Conservation (phyloP, 1,140 invertebrate genomes). For the Mylabris phalerata region DNA sequence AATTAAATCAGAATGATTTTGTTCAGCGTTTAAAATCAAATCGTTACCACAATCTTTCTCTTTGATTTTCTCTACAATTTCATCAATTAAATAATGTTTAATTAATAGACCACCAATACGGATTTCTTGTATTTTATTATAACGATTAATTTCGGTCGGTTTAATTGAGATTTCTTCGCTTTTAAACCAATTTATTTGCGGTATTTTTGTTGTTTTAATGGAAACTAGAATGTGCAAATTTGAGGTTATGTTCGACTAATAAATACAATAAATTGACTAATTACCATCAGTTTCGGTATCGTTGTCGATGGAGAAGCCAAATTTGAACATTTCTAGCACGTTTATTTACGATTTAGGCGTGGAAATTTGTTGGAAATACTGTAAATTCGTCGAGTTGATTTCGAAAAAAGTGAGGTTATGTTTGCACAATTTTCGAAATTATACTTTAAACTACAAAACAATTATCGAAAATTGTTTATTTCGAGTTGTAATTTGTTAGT, state of each 20-base stretch:
- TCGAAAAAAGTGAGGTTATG: too few species aligned
- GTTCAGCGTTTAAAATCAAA: slow-evolving; percentile 53
- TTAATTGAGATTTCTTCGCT: slow-evolving; percentile 14
- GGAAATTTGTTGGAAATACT: too few species aligned
- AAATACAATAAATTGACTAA: neutral
- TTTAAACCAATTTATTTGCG: slow-evolving; percentile 9
- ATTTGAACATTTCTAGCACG: slow-evolving; percentile 12
- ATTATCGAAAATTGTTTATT: too few species aligned
- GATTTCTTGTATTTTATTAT: slow-evolving; percentile 1
- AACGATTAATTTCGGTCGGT: slow-evolving; percentile 1
- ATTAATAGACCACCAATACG: neutral
- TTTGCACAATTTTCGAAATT: too few species aligned
- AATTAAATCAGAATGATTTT: slow-evolving; percentile 63
- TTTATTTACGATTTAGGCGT: too few species aligned
- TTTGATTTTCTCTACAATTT: neutral
- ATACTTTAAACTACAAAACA: too few species aligned
- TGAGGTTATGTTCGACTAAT: slow-evolving; percentile 1
- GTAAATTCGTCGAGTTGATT: too few species aligned
- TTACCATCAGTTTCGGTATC: neutral
- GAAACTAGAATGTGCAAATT: neutral
- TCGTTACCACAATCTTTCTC: slow-evolving; percentile 14
- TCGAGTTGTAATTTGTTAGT: too few species aligned
- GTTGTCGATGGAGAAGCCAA: slow-evolving; percentile 12
- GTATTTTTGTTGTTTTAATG: neutral
- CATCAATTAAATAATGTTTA: neutral